Base-by-base conservation (phyloP, 2,797 vertebrate species). In the Myripristis jacobus region DNA sequence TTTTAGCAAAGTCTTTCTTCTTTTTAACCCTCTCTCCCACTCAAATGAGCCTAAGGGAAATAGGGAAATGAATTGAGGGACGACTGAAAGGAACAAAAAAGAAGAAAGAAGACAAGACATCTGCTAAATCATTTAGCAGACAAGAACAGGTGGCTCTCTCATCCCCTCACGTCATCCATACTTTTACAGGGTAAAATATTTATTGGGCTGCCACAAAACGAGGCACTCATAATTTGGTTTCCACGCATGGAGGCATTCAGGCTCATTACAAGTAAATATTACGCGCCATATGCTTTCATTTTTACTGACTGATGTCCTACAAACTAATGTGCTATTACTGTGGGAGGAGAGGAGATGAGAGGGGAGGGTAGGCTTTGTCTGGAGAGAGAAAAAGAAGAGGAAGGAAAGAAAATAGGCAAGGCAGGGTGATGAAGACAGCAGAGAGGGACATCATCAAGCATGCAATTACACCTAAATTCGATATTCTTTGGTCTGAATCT, bases 181-280 rank as follows among this genome's bases (percentile, higher is more conserved):
- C 72, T 85, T 91, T 83, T 78, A 82, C 75, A 64, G 78, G 55
- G 70, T 83, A 57, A 86, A 89, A 89, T 90, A 89, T 91, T 88
- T 82, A 91, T 91, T 79, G 83, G 68, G 65, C 79, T 86, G 86
- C 80, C 87, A 88, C 79, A 83, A 81, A 88, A 77, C 11, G 9
- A 69, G 72, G 69, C 65, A 69, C 66, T 85, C 51, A 47, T 89
- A 81, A 91, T 91, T 87, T 87, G 71, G 84, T 84, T 87, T 89
- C 81, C 53, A 15, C 21, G 68, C 83, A 79, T 80, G 80, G 80
- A 74, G 80, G 87, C 75, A 72, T 79, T 80, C 73, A 58, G 79
- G 74, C 84, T 89, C 84, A 88, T 91, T 89, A 88, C 81, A 80
- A 81, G 87, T 88, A 87, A 87, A 88, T 85, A 89, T 89, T 82